Conservation (phyloP, 2,113 vertebrate species). For the Rhinoptilus africanus region DNA sequence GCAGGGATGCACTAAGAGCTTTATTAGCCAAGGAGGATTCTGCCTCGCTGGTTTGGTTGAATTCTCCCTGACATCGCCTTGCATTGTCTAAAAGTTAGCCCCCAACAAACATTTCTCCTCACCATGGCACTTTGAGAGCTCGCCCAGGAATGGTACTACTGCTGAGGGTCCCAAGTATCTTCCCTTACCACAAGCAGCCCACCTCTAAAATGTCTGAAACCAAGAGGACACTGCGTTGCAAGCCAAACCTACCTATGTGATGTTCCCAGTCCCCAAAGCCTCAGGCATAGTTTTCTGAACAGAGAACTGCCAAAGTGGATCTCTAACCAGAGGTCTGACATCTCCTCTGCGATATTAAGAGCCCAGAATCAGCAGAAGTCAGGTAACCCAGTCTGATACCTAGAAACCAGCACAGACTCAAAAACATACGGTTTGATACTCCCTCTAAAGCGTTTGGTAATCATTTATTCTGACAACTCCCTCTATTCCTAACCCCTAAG, state of each 20-base stretch:
- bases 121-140: not conserved
- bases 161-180: not conserved
- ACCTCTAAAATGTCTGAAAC: not conserved
- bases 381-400: not conserved
- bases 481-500: slow-evolving; percentile 32
- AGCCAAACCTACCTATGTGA: not conserved
- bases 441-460: slow-evolving; percentile 10
- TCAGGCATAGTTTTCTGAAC: not conserved
- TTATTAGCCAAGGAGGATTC: not conserved
- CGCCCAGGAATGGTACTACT: not conserved
- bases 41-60: not conserved
- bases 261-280: not conserved
- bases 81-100: not conserved
- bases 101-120: not conserved
- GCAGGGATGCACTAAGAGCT: not conserved
- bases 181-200: not conserved
- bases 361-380: not conserved
- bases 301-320: not conserved
- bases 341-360: not conserved
- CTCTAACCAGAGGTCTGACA: not conserved
- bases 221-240: not conserved
- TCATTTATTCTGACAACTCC: slow-evolving; percentile 44
- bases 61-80: not conserved
- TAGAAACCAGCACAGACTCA: not conserved
- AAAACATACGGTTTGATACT: not conserved